Evolutionary conservation across 2,797 vertebrate genomes (phyloP).

Genomic region (Enteromius trimaculatus): DNA sequence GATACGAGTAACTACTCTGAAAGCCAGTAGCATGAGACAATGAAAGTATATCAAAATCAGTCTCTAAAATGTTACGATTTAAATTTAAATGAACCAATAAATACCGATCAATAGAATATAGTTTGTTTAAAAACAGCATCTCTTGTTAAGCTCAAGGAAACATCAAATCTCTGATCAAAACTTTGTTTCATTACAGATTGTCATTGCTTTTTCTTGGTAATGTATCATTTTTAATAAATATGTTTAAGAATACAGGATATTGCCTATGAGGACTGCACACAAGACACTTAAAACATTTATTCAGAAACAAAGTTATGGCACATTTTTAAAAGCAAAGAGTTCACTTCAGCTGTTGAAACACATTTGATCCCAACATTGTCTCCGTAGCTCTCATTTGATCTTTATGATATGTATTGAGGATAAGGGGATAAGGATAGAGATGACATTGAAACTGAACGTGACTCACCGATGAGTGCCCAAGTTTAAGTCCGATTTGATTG

Average conservation of each 20-base stretch:
- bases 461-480: neutral
- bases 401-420: slow-evolving; percentile 1
- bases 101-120: slow-evolving; percentile 16
- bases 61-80: slow-evolving; percentile 24
- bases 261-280: slow-evolving; percentile 35
- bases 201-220: slow-evolving; percentile 24
- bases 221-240: slow-evolving; percentile 29
- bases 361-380: neutral
- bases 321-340: slow-evolving; percentile 26
- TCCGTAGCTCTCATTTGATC: slow-evolving; percentile 3
- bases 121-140: neutral
- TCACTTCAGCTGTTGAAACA: slow-evolving; percentile 6
- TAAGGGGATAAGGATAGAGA: neutral
- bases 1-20: slow-evolving; percentile 8
- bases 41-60: neutral
- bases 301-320: slow-evolving; percentile 46
- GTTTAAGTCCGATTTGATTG: neutral
- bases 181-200: slow-evolving; percentile 21
- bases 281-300: slow-evolving; percentile 48
- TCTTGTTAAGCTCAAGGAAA: slow-evolving; percentile 13
- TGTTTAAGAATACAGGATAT: slow-evolving; percentile 20
- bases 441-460: neutral
- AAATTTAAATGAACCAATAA: neutral
- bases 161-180: slow-evolving; percentile 23
- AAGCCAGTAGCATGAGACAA: slow-evolving; percentile 13